Evolutionary conservation across 2,113 vertebrate genomes (phyloP).

Genomic region (Pavo muticus): DNA sequence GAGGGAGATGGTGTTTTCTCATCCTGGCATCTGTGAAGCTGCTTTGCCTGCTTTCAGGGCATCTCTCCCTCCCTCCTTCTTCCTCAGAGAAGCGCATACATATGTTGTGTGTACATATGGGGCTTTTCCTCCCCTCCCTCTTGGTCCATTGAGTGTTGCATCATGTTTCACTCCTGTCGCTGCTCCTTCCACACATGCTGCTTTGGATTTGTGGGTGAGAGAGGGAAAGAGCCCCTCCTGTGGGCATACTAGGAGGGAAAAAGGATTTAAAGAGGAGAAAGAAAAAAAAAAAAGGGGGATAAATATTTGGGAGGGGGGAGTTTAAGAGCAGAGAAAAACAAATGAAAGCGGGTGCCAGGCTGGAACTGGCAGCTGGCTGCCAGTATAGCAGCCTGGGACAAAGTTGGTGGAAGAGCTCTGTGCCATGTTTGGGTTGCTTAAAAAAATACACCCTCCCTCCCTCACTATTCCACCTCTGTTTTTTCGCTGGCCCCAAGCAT

Average conservation of each 20-base stretch:
- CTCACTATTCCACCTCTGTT: not conserved
- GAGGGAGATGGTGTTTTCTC: not conserved
- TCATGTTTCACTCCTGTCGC: not conserved
- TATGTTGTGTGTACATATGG: not conserved
- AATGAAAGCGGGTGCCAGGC: conserved; percentile 28
- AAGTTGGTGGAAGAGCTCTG: not conserved
- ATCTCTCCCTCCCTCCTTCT: not conserved
- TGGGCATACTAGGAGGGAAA: not conserved
- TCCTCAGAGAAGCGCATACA: not conserved
- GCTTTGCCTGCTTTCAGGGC: not conserved
- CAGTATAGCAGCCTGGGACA: conserved; percentile 25
- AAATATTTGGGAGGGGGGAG: not conserved
- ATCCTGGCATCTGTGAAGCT: not conserved
- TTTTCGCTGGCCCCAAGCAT: not conserved
- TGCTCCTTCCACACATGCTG: accelerated
- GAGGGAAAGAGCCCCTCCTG: not conserved
- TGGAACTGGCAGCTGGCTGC: not conserved
- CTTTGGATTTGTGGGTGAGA: not conserved
- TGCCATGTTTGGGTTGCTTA: conserved; percentile 30
- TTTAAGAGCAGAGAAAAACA: conserved; percentile 38
- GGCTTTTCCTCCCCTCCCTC: accelerated
- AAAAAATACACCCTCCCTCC: not conserved
- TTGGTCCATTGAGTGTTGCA: not conserved
- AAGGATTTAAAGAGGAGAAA: not conserved
- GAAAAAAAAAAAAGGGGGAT: not conserved